Evolutionary conservation across 2,113 vertebrate genomes (phyloP), one percentile per base, ranked within the genome.

Genomic region (Reinhardtius hippoglossoides): DNA sequence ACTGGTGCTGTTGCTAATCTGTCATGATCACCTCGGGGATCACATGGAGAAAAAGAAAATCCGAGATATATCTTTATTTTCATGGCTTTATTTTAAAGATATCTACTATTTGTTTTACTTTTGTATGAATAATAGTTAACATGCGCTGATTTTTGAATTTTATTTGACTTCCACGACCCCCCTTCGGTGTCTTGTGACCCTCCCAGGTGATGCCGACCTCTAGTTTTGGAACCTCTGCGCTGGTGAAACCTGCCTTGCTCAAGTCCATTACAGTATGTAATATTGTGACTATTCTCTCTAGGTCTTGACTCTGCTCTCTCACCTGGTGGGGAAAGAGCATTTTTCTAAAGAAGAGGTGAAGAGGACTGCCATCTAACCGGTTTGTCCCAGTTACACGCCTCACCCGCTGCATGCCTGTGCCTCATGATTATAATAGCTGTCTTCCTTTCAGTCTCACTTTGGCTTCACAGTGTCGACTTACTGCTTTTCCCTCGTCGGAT

Each of bases 401-500:
- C 67, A 40, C 27, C 67, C 31, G 10, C 64, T 54, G 18, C 60
- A 64, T 26, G 21, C 23, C 7, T 27, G 12, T 76, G 44, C 69
- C 55, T 73, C 31, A 2, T 21, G 40, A 70, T 48, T 16, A 78
- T 35, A 68, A 74, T 46, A 15, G 24, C 64, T 40, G 20, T 69
- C 50, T 71, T 75, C 46, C 40, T 67, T 44, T 73, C 50, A 23
- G 60, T 75, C 67, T 81, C 42, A 52, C 61, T 56, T 71, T 83
- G 24, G 9, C 13, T 75, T 76, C 23, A 56, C 74, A 71, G 77
- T 87, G 63, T 84, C 83, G 60, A 0, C 3, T 78, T 86, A 76
- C 84, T 68, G 0, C 44, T 50, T 83, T 74, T 87, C 80, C 74
- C 63, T 2, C 71, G 81, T 83, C 84, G 74, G 59, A 65, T 76